phyloP scores from a whole-genome alignment of 1,140 invertebrate species.

The Pentalonia nigronervosa region DNA sequence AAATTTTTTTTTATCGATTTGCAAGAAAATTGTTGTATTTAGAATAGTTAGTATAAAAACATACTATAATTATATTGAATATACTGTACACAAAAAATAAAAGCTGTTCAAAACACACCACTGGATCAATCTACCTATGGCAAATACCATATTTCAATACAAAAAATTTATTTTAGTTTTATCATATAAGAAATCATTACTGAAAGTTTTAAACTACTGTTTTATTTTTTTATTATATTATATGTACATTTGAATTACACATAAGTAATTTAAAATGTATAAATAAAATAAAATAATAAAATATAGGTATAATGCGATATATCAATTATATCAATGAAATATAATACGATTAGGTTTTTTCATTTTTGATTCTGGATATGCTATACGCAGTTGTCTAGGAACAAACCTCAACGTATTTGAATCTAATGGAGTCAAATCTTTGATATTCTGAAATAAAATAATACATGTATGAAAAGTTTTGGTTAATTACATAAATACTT shows the following conservation, averaged over 20 bases:
- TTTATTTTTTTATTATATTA: background rate
- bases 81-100: background rate
- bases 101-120: background rate
- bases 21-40: background rate
- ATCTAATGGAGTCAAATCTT: background rate
- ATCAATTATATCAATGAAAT: conserved; percentile 26
- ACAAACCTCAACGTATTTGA: background rate
- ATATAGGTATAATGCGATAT: too few relatives aligned
- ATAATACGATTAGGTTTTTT: conserved; percentile 47
- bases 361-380: background rate
- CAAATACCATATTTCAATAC: background rate
- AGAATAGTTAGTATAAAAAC: background rate
- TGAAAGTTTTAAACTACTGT: background rate
- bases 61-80: background rate
- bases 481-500: background rate
- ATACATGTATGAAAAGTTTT: background rate
- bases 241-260: background rate
- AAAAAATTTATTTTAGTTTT: background rate
- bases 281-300: background rate
- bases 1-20: background rate
- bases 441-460: conserved; percentile 32
- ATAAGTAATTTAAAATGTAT: background rate
- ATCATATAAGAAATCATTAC: background rate
- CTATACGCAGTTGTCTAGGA: conserved; percentile 19
- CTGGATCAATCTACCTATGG: background rate